These are phyloP conservation scores for Synanthedon andrenaeformis DNA, from an alignment of 2,888 invertebrate species.

Conservation along the genomic window DNA sequence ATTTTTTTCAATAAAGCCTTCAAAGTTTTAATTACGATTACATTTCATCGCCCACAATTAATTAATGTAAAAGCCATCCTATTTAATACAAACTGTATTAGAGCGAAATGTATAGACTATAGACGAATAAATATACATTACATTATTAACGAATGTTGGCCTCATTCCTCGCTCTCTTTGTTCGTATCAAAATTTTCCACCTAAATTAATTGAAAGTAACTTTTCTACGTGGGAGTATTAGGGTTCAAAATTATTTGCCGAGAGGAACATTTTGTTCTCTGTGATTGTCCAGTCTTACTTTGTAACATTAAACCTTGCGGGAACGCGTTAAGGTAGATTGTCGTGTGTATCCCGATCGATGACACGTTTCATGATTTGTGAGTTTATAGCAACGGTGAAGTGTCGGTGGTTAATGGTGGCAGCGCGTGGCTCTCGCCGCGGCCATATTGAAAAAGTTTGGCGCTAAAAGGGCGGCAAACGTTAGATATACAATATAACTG, in stretches of 20 bases:
- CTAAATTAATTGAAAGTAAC: constrained; percentile 52
- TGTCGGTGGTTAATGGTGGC: constrained; percentile 69
- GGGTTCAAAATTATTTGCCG: constrained; percentile 60
- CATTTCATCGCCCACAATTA: background rate
- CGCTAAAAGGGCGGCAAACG: constrained; percentile 40
- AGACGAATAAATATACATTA: constrained; percentile 68
- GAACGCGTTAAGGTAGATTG: constrained; percentile 24
- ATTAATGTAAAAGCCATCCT: constrained; percentile 1
- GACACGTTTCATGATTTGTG: constrained; percentile 69
- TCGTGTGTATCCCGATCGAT: constrained; percentile 28
- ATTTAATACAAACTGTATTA: background rate
- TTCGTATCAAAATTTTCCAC: constrained; percentile 58
- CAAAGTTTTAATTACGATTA: background rate
- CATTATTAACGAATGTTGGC: constrained; percentile 71
- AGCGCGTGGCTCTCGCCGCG: constrained; percentile 59
- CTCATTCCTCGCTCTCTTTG: constrained; percentile 69
- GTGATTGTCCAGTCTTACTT: constrained; percentile 25
- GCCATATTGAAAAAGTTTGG: constrained; percentile 70
- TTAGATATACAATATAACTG: constrained; percentile 4
- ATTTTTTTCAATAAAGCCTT: too few relatives aligned
- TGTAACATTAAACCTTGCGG: constrained; percentile 31
- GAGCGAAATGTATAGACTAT: constrained; percentile 34
- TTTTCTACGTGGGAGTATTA: constrained; percentile 45
- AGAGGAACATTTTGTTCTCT: constrained; percentile 41
- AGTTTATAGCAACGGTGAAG: constrained; percentile 71